Base-by-base conservation (phyloP, 2,113 vertebrate genomes). In the Nesogale talazaci region DNA sequence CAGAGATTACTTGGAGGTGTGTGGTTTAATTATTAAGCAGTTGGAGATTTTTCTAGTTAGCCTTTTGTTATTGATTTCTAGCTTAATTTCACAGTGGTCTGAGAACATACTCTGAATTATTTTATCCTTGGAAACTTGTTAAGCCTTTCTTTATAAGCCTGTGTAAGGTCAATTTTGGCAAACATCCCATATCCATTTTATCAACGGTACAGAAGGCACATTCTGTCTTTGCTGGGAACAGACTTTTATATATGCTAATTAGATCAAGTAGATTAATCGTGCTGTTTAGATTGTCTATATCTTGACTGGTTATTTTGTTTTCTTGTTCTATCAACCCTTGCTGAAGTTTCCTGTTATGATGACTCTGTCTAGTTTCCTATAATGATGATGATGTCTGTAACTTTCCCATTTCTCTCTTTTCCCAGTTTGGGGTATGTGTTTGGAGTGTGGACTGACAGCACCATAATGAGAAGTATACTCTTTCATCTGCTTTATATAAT, bases 1-100 rank as follows among this genome's bases (percentile, higher is more conserved):
- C 59, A 31, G 1, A 15, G 52, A 76, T 89, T 59, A 76, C 83
- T 86, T 52, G 65, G 65, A 77, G 86, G 34, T 15, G 1, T 69
- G 67, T n/a, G 77, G 83, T 56, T 95, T 93, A 70, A 70, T 87
- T 63, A 42, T 38, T 11, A 83, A 93, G 74, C 77, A 42, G 80
- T 38, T 46, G 36, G 89, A 65, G 59, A 93, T 67, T 83, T 83
- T 83, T 46, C 88, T 76, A 42, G 52, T 75, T 72, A 74, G 59
- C 93, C 61, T 70, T 84, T 56, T 34, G 23, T 69, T 88, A 31
- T 65, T 86, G 92, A 81, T 95, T 91, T 88, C 61, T 6, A 36
- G 36, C 76, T 83, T 93, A 75, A 90, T 89, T 78, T 80, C 74
- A 15, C 86, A 29, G 42, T 46, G 69, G 77, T 31, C 93, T 31